phyloP scores from a whole-genome alignment of 2,113 vertebrate species.

The Rhodinocichla rosea region DNA sequence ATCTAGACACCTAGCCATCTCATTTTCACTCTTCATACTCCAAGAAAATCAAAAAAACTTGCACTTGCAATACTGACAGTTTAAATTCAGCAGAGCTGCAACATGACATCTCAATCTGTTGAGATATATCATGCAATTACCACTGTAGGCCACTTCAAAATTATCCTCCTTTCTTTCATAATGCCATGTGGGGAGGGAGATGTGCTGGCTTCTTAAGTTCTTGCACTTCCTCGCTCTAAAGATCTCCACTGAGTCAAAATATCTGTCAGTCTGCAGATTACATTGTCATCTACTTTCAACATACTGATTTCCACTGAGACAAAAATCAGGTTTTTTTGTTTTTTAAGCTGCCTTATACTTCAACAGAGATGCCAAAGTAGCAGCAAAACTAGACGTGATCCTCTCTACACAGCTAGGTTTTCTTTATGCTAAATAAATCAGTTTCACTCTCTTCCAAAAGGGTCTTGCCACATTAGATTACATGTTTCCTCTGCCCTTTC shows the following conservation, averaged over 20 bases:
- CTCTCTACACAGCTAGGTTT: not conserved
- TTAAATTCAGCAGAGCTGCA: not conserved
- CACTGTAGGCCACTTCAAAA: constrained; percentile 48
- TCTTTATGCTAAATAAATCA: not conserved
- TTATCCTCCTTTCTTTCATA: constrained; percentile 31
- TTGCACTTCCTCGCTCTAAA: not conserved
- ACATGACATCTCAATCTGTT: constrained; percentile 42
- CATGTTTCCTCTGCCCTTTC: not conserved
- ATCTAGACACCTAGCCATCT: constrained; percentile 14
- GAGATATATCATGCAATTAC: constrained; percentile 14
- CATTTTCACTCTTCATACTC: not conserved
- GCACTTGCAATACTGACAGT: not conserved
- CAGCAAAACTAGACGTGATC: not conserved
- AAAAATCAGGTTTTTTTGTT: not conserved
- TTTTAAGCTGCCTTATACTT: not conserved
- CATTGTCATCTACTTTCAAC: constrained; percentile 11
- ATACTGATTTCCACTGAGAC: not conserved
- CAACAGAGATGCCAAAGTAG: not conserved
- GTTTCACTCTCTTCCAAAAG: not conserved
- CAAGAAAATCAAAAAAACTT: constrained; percentile 13
- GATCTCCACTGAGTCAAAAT: constrained; percentile 7
- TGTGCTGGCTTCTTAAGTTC: not conserved
- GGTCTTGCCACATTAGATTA: not conserved
- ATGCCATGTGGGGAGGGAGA: not conserved
- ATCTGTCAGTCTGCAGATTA: not conserved